phyloP scores from a whole-genome alignment of 2,888 invertebrate species.

The Andrena chrysosceles region DNA sequence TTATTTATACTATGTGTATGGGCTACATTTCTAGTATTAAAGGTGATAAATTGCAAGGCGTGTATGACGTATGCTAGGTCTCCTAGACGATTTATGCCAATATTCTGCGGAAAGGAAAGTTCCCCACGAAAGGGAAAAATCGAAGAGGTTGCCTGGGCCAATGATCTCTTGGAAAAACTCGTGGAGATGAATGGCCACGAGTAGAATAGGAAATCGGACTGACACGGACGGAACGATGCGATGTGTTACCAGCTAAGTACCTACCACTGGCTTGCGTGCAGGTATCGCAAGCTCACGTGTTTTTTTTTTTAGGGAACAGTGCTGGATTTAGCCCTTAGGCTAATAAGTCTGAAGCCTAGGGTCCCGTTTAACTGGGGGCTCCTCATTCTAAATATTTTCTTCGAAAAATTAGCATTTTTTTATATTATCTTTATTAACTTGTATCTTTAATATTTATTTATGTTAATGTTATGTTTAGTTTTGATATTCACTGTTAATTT shows the following conservation, averaged over 20 bases:
- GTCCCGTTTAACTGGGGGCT: too few relatives aligned
- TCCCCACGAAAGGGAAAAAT: neutral
- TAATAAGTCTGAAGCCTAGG: too few relatives aligned
- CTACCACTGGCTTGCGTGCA: constrained; percentile 44
- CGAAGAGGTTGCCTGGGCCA: constrained; percentile 12
- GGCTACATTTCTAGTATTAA: neutral
- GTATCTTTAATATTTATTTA: too few relatives aligned
- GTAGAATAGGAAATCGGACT: constrained; percentile 38
- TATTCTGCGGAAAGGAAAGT: neutral
- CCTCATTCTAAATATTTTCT: too few relatives aligned
- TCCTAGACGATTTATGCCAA: constrained; percentile 16
- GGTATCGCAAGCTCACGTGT: constrained; percentile 28
- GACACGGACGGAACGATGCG: neutral
- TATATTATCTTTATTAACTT: too few relatives aligned
- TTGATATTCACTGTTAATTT: too few relatives aligned
- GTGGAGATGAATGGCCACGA: constrained; percentile 41
- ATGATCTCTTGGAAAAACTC: constrained; percentile 34
- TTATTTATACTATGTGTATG: neutral
- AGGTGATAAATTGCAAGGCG: neutral
- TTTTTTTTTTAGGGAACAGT: too few relatives aligned
- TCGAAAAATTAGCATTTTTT: too few relatives aligned
- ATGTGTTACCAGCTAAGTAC: constrained; percentile 9
- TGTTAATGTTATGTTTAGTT: too few relatives aligned
- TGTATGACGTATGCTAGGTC: neutral
- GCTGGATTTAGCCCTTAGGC: too few relatives aligned